phyloP scores from a whole-genome alignment of 2,113 vertebrate genomes.

The Apodemus sylvaticus region DNA sequence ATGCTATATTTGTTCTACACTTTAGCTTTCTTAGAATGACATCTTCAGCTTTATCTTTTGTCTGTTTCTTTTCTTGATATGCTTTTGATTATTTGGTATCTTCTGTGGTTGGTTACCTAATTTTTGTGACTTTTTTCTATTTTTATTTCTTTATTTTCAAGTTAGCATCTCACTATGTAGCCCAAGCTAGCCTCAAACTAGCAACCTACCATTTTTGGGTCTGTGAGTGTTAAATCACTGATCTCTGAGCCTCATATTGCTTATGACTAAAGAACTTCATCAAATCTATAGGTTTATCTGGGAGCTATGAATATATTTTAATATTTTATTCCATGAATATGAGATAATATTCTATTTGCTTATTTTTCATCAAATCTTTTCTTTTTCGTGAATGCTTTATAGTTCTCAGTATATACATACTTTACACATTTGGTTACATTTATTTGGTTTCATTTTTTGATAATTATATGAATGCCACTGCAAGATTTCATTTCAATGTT shows the following conservation, averaged over 20 bases:
- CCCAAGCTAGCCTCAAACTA: not conserved
- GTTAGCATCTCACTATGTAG: not conserved
- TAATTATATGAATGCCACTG: not conserved
- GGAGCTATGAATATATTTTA: not conserved
- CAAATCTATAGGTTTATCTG: not conserved
- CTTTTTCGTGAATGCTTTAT: not conserved
- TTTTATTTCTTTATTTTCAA: not conserved
- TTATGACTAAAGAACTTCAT: not conserved
- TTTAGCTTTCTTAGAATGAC: not conserved
- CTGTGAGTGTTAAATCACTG: not conserved
- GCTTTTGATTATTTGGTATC: not conserved
- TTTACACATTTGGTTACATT: not conserved
- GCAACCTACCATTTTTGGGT: accelerated
- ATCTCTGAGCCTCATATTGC: not conserved
- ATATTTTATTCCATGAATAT: not conserved
- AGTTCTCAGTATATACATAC: not conserved
- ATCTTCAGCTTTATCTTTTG: not conserved
- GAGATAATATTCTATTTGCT: not conserved
- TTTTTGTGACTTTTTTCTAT: not conserved
- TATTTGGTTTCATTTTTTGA: not conserved
- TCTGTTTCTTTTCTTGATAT: not conserved
- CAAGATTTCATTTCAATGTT: not conserved
- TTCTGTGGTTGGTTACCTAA: not conserved
- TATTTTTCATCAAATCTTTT: not conserved
- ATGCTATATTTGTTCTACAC: not conserved